A percentile compares a stretch with the other conserved stretches of the same genome.
Conservation (phyloP, 2,113 vertebrate species). For the Pachycephala philippinensis region DNA sequence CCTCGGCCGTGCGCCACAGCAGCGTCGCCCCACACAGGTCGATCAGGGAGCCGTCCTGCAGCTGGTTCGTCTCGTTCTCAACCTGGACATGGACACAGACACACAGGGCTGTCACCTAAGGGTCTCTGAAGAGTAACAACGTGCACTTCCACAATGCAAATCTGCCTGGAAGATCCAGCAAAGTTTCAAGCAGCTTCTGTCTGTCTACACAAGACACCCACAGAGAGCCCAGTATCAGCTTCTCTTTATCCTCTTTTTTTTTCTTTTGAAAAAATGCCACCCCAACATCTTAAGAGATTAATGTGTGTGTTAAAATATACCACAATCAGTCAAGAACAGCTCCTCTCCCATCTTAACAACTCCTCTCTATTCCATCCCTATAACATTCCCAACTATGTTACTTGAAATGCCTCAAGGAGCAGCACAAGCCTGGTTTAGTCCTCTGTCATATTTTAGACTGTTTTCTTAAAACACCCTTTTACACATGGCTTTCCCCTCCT, state of each 20-base stretch:
- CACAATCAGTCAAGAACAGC: not conserved
- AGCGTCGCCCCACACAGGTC: conserved; percentile 95
- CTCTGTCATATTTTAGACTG: not conserved
- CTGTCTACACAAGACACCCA: too few relatives aligned
- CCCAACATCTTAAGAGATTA: not conserved
- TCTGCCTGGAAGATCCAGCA: not conserved
- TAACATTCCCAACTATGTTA: not conserved
- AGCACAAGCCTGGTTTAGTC: not conserved
- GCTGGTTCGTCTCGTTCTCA: conserved; percentile 91
- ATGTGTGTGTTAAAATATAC: not conserved
- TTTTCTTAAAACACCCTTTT: not conserved
- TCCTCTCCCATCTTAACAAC: not conserved
- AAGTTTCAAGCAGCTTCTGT: not conserved
- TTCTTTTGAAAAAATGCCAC: not conserved
- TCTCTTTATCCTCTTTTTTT: not conserved
- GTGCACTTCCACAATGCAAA: rapidly evolving
- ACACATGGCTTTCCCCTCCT: not conserved
- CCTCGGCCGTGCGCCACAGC: conserved; percentile 96
- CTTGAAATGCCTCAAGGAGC: not conserved
- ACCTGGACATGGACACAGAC: conserved; percentile 72
- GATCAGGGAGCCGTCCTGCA: conserved; percentile 94
- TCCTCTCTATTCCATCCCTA: not conserved
- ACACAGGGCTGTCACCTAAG: not conserved
- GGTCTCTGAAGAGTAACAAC: not conserved
- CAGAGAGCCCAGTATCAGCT: not conserved